A percentile compares a stretch with the other conserved stretches of the same genome.
phyloP scores from a whole-genome alignment of 2,888 invertebrate genomes.

The Dryobota labecula region DNA sequence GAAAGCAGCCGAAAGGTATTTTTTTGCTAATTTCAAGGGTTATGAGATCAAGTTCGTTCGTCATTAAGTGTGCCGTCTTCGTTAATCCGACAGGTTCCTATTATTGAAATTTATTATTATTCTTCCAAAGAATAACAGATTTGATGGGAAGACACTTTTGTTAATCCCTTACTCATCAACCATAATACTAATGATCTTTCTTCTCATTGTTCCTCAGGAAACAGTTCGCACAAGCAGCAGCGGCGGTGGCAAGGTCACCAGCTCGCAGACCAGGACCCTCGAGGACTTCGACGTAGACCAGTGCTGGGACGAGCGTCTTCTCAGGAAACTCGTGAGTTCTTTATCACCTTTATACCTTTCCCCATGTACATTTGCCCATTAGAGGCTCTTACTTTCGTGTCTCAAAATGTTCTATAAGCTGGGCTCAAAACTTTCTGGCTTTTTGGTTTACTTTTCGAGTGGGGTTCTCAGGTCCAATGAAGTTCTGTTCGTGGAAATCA shows the following conservation, averaged over 20 bases:
- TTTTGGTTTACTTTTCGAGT: too few relatives aligned
- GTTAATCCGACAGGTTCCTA: too few relatives aligned
- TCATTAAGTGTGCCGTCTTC: too few relatives aligned
- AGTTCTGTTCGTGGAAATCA: neutral
- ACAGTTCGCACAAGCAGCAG: slow-evolving; percentile 81
- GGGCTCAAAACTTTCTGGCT: too few relatives aligned
- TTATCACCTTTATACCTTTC: neutral
- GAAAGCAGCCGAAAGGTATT: neutral
- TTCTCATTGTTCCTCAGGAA: slow-evolving; percentile 79
- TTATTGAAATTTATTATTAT: too few relatives aligned
- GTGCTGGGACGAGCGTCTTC: slow-evolving; percentile 94
- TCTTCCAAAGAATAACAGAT: neutral
- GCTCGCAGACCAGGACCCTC: slow-evolving; percentile 82
- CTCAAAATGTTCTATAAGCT: neutral
- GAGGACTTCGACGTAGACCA: slow-evolving; percentile 91
- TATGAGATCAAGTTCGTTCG: neutral
- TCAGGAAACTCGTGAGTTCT: slow-evolving; percentile 92
- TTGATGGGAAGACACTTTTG: neutral
- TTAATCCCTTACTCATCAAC: too few relatives aligned
- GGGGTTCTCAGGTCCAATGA: too few relatives aligned
- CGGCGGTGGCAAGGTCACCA: slow-evolving; percentile 81
- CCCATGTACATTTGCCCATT: neutral
- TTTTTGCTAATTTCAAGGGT: neutral
- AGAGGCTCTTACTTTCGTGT: neutral
- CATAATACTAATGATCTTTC: neutral